A percentile compares a stretch with the other conserved stretches of the same genome.
phyloP scores from a whole-genome alignment of 2,888 invertebrate species.

The Drosophila tripunctata region DNA sequence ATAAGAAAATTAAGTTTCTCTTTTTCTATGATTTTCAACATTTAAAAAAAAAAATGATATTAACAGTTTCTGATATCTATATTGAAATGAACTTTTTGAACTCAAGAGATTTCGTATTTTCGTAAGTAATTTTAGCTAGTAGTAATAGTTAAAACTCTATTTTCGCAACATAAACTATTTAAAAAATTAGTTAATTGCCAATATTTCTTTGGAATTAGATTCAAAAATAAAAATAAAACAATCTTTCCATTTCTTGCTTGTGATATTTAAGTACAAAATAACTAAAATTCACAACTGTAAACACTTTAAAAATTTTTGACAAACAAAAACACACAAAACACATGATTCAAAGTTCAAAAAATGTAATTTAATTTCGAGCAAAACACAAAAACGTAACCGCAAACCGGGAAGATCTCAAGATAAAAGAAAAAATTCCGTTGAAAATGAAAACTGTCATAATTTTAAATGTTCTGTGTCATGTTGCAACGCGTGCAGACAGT shows the following conservation, averaged over 20 bases:
- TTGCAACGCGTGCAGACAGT: slow-evolving; percentile 58
- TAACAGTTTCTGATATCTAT: too few relatives aligned
- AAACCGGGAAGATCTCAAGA: slow-evolving; percentile 16
- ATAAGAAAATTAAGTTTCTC: too few relatives aligned
- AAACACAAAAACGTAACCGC: slow-evolving; percentile 18
- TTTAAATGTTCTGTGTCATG: slow-evolving; percentile 74
- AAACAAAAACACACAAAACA: not conserved
- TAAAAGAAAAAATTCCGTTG: slow-evolving; percentile 51
- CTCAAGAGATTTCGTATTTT: too few relatives aligned
- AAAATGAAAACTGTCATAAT: slow-evolving; percentile 77
- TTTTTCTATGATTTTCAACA: too few relatives aligned
- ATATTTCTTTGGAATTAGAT: not conserved
- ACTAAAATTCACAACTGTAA: not conserved
- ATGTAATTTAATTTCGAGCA: not conserved
- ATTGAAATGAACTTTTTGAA: too few relatives aligned
- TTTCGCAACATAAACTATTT: too few relatives aligned
- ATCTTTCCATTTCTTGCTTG: not conserved
- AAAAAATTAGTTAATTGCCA: not conserved
- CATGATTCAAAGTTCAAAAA: not conserved
- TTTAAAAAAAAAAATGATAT: too few relatives aligned
- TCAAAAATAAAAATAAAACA: not conserved
- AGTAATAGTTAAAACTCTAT: too few relatives aligned
- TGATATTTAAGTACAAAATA: not conserved
- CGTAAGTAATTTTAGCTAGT: too few relatives aligned
- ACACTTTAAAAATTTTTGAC: not conserved